phyloP scores from a whole-genome alignment of 2,113 vertebrate genomes.

The Rhadina sibilatrix region DNA sequence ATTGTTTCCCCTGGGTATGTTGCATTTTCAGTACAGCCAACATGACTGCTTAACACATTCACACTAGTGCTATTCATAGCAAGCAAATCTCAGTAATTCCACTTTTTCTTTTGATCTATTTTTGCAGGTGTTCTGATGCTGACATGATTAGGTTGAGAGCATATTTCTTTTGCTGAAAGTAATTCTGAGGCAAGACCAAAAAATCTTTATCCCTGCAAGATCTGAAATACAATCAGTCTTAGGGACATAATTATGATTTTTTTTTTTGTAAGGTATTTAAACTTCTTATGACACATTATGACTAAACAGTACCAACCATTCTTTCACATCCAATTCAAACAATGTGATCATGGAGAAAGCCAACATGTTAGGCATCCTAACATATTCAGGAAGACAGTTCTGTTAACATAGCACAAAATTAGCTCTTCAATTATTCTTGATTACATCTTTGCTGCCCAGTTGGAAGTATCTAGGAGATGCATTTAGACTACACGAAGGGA shows the following conservation, averaged over 20 bases:
- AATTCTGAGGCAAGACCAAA: constrained; percentile 20
- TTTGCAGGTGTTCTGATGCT: constrained; percentile 52
- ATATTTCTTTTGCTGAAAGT: constrained; percentile 22
- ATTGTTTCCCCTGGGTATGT: neutral
- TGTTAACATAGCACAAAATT: constrained; percentile 10
- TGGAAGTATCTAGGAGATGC: constrained; percentile 12
- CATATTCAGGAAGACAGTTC: neutral
- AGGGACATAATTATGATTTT: neutral
- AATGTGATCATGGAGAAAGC: neutral
- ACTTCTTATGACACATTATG: neutral
- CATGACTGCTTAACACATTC: neutral
- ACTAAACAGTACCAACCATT: constrained; percentile 24
- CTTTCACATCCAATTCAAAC: constrained; percentile 28
- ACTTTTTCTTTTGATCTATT: constrained; percentile 61
- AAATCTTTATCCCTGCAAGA: constrained; percentile 15
- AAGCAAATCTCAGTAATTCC: constrained; percentile 26
- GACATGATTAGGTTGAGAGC: constrained; percentile 31
- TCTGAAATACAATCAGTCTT: constrained; percentile 13
- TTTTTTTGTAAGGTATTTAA: constrained; percentile 8
- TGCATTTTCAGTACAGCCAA: constrained; percentile 10
- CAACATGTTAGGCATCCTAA: neutral
- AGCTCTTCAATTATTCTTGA: constrained; percentile 33
- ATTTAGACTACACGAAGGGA: neutral
- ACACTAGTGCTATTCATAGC: constrained; percentile 41
- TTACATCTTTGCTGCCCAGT: constrained; percentile 18